phyloP scores from a whole-genome alignment of 1,140 invertebrate genomes.

The Saccostrea glomerata region DNA sequence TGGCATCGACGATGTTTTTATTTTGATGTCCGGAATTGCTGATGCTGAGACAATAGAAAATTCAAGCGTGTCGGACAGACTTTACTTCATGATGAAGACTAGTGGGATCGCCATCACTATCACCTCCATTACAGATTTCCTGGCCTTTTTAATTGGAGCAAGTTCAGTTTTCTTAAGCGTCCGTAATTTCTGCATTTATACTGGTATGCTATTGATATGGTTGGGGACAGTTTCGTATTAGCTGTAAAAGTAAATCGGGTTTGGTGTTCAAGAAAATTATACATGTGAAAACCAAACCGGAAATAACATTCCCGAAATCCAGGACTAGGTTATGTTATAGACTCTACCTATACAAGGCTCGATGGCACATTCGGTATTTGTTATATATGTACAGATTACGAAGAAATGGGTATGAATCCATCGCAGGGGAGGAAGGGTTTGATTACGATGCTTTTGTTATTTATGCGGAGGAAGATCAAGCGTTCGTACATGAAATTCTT shows the following conservation, averaged over 20 bases:
- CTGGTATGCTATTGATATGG: slow-evolving; percentile 82
- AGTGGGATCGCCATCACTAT: slow-evolving; percentile 98
- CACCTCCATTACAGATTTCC: slow-evolving; percentile 95
- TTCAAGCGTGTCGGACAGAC: slow-evolving; percentile 87
- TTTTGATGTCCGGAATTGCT: slow-evolving; percentile 89
- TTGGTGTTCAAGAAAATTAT: too few relatives aligned
- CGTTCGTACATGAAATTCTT: slow-evolving; percentile 50
- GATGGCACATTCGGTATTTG: slow-evolving; percentile 49
- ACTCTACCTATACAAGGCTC: background rate
- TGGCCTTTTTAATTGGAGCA: slow-evolving; percentile 96
- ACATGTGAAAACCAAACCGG: too few relatives aligned
- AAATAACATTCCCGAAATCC: too few relatives aligned
- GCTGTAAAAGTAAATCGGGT: too few relatives aligned
- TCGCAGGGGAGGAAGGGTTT: slow-evolving; percentile 10
- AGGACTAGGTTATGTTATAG: too few relatives aligned
- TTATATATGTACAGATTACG: slow-evolving; percentile 34
- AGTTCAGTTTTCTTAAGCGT: slow-evolving; percentile 96
- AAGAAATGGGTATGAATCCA: background rate
- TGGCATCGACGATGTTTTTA: slow-evolving; percentile 96
- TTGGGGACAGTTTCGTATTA: too few relatives aligned
- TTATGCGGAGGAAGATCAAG: slow-evolving; percentile 54
- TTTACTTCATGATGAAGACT: slow-evolving; percentile 92
- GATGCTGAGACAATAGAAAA: slow-evolving; percentile 65
- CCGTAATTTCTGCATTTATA: slow-evolving; percentile 97
- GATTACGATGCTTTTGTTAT: slow-evolving; percentile 58